Base-by-base conservation (phyloP, 2,888 invertebrate species). In the Digitonthophagus gazella region DNA sequence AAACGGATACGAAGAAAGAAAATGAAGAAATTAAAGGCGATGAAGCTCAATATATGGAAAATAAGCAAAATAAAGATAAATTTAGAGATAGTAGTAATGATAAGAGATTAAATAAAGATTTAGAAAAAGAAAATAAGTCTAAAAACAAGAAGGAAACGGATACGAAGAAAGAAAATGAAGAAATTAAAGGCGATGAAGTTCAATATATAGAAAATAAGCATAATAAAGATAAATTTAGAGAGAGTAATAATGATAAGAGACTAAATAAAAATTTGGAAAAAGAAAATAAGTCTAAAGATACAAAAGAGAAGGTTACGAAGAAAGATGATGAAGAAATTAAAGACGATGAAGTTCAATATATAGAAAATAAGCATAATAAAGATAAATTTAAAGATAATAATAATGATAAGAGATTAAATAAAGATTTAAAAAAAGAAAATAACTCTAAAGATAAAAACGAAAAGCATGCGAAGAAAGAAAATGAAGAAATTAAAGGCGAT, bases 311-410 rank as follows among this genome's bases (percentile, higher is more conserved):
- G 15, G 15, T 4, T 11, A 57, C 5, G 4, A 57, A 1, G n/a
- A 5, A 58, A n/a, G n/a, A n/a, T n/a, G n/a, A n/a, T n/a, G n/a
- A n/a, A n/a, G n/a, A n/a, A n/a, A n/a, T n/a, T n/a, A n/a, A n/a
- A n/a, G n/a, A n/a, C n/a, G n/a, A n/a, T n/a, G n/a, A n/a, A n/a
- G n/a, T n/a, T n/a, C n/a, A 11, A 55, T 54, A 19, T 28, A 58
- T 28, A n/a, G 28, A 55, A 28, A 63, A n/a, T 55, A 55, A 19
- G 2, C 58, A 15, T 19, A 63, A 63, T 11, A 28, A 64, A 54
- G 15, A 66, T 8, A 57, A 58, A 15, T 20, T 15, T 16, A 28
- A 16, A 15, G 22, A 15, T 22, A 15, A 6, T 8, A 56, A 5
- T 20, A 18, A 16, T 14, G 15, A 16, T 15, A 61, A 20, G 18